Percentiles rank a stretch among this genome's conserved stretches.
Evolutionary conservation across 2,797 vertebrate genomes (phyloP).

Genomic region (Hoplostethus atlanticus): DNA sequence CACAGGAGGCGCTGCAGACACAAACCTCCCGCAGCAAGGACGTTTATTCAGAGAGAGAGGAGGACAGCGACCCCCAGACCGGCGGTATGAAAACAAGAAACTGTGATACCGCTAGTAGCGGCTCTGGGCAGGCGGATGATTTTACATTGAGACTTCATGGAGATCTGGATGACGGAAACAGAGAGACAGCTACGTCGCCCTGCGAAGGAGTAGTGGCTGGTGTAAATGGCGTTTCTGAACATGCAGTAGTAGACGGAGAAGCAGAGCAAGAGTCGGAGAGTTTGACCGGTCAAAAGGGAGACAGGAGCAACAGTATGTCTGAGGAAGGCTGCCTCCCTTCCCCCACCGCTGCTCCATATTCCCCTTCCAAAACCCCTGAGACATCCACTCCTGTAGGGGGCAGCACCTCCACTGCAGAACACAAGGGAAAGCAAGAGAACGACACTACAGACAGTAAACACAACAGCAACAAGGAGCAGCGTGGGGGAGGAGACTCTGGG

Average conservation of each 20-base stretch:
- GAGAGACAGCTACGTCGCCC: background rate
- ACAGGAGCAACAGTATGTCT: conserved; percentile 1
- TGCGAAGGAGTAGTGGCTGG: background rate
- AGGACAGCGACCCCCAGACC: conserved; percentile 8
- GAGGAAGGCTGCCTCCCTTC: conserved; percentile 10
- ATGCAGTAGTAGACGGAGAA: background rate
- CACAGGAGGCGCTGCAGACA: conserved; percentile 14
- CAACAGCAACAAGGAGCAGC: conserved; percentile 5
- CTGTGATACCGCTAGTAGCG: background rate
- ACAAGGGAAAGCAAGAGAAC: background rate
- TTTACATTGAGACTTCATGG: conserved; percentile 1
- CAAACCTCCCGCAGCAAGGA: conserved; percentile 26
- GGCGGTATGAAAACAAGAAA: conserved; percentile 12
- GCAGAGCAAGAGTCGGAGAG: background rate
- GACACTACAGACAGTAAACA: background rate
- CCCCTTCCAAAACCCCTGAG: background rate
- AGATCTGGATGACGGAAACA: background rate
- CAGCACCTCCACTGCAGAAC: conserved; percentile 33
- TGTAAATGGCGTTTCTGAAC: conserved; percentile 23
- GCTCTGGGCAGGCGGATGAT: background rate
- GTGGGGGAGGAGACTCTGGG: background rate
- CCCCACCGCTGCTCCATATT: background rate
- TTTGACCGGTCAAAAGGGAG: background rate
- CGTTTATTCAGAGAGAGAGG: background rate
- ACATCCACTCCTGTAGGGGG: conserved; percentile 53